Evolutionary conservation across 2,888 invertebrate species (phyloP).

Genomic region (Oithona nana): DNA sequence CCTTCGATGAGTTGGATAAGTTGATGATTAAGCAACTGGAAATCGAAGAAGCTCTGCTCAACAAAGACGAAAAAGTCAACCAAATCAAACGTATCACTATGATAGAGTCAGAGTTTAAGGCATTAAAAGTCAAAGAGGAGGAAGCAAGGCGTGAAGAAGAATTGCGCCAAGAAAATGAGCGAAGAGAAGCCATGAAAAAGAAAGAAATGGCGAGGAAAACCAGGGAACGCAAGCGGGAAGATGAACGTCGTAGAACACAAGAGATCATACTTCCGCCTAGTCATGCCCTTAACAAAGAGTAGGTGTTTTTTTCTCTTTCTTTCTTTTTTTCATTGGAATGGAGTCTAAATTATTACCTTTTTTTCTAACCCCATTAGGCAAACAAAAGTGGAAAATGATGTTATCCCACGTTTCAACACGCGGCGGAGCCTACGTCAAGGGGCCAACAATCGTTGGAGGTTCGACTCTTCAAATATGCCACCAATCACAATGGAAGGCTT

Average conservation of each 20-base stretch:
- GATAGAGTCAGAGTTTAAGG: slow-evolving; percentile 64
- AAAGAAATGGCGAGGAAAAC: slow-evolving; percentile 36
- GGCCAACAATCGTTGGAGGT: slow-evolving; percentile 50
- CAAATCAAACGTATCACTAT: slow-evolving; percentile 3
- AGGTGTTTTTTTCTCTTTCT: background rate
- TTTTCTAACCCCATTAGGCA: too few relatives aligned
- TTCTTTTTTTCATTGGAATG: background rate
- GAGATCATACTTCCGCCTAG: slow-evolving; percentile 29
- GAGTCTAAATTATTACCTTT: background rate
- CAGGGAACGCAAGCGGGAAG: slow-evolving; percentile 50
- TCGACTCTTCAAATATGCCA: slow-evolving; percentile 42
- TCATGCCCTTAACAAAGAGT: background rate
- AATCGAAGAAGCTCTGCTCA: slow-evolving; percentile 3
- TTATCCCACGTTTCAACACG: slow-evolving; percentile 70
- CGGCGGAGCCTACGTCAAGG: slow-evolving; percentile 62
- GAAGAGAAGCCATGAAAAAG: slow-evolving; percentile 60
- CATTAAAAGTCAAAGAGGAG: slow-evolving; percentile 52
- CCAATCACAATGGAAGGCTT: slow-evolving; percentile 78
- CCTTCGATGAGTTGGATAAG: background rate
- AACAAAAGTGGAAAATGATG: background rate
- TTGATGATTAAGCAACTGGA: background rate
- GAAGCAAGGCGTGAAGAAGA: slow-evolving; percentile 53
- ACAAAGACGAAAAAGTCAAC: background rate
- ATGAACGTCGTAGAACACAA: slow-evolving; percentile 40
- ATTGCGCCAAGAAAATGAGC: slow-evolving; percentile 58